Percentiles rank a stretch among this genome's conserved stretches.
These are phyloP conservation scores for Gonioctena quinquepunctata DNA, from an alignment of 1,140 invertebrate genomes.

Conservation along the genomic window DNA sequence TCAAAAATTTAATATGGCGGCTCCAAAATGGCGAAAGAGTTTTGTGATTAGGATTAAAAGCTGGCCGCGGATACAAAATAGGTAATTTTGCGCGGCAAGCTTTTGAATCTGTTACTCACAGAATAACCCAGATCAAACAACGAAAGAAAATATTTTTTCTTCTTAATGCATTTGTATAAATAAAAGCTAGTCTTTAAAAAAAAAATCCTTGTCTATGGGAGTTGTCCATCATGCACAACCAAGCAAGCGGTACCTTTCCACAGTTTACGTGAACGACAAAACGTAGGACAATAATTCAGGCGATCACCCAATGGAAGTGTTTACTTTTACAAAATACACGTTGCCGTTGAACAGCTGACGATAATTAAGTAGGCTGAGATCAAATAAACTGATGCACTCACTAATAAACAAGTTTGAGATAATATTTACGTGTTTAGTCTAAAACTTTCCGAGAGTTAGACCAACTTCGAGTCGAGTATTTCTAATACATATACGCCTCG, in stretches of 20 bases:
- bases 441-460: not conserved
- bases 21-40: too few relatives aligned
- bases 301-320: not conserved
- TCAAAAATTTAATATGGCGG: too few relatives aligned
- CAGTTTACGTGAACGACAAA: not conserved
- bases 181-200: too few relatives aligned
- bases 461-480: not conserved
- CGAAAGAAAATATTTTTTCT: too few relatives aligned
- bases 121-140: too few relatives aligned
- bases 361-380: not conserved
- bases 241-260: not conserved
- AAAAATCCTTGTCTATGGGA: too few relatives aligned
- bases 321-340: not conserved
- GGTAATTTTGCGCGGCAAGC: too few relatives aligned
- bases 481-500: not conserved
- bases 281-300: not conserved
- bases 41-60: too few relatives aligned
- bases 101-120: too few relatives aligned
- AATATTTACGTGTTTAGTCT: not conserved
- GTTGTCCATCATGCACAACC: too few relatives aligned
- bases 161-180: too few relatives aligned
- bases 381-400: not conserved
- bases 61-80: too few relatives aligned
- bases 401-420: not conserved
- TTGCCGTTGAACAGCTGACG: not conserved